phyloP scores from a whole-genome alignment of 2,113 vertebrate species.

The Syrrhaptes paradoxus region DNA sequence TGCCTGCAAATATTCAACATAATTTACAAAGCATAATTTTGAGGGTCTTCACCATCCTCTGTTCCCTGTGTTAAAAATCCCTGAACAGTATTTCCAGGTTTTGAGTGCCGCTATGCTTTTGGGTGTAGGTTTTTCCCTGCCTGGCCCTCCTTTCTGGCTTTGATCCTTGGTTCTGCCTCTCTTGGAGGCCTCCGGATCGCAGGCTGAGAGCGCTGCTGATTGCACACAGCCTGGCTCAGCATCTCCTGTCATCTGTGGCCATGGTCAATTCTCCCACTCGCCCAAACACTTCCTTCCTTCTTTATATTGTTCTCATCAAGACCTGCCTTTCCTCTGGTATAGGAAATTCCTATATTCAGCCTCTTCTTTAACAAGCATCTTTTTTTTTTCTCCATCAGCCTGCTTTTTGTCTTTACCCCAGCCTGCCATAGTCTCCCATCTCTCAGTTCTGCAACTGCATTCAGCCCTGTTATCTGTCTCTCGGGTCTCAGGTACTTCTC shows the following conservation, averaged over 20 bases:
- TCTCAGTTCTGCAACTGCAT: background rate
- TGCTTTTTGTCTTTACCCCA: background rate
- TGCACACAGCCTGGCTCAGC: background rate
- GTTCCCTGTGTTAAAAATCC: background rate
- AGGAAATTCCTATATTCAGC: conserved; percentile 35
- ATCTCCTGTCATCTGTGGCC: background rate
- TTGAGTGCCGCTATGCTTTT: background rate
- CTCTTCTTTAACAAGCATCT: background rate
- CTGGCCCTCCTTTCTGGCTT: background rate
- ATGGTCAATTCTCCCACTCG: background rate
- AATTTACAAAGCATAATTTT: background rate
- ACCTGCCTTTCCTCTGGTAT: conserved; percentile 38
- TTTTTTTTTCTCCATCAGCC: background rate
- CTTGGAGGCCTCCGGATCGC: background rate
- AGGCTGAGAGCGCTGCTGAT: background rate
- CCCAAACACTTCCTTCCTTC: conserved; percentile 50
- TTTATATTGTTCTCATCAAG: conserved; percentile 50
- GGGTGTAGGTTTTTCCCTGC: background rate
- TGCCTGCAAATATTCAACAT: background rate
- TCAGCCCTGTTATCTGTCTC: background rate
- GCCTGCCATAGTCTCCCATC: background rate
- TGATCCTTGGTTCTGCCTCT: background rate
- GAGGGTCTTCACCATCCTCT: background rate
- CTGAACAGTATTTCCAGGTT: background rate
- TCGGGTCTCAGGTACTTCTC: background rate